Percentiles rank a stretch among this genome's conserved stretches.
Evolutionary conservation across 2,888 invertebrate species (phyloP).

Genomic region (Chamaedrilus cognettii): DNA sequence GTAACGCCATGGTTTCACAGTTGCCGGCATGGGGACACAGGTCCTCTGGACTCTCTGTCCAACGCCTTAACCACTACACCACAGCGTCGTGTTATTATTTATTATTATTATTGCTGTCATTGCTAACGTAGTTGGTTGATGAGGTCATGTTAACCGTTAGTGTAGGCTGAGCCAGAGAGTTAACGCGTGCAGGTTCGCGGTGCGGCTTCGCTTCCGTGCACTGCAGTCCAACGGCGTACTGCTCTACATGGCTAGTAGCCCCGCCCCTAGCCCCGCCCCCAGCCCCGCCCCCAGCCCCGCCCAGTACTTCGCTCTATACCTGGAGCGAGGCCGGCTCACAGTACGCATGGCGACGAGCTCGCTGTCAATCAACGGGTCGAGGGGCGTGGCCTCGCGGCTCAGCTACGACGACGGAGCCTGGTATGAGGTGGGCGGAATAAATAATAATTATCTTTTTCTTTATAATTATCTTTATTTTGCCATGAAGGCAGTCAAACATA

Average conservation of each 20-base stretch:
- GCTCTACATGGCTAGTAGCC: conserved; percentile 31
- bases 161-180: too few relatives aligned
- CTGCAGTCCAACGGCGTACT: conserved; percentile 38
- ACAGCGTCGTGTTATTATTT: too few relatives aligned
- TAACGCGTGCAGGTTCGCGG: conserved; percentile 38
- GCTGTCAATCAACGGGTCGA: conserved; percentile 8
- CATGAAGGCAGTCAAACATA: too few relatives aligned
- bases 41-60: too few relatives aligned
- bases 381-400: conserved; percentile 23
- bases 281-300: conserved; percentile 16
- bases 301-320: conserved; percentile 38
- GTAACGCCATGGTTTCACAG: too few relatives aligned
- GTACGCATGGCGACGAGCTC: conserved; percentile 25
- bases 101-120: too few relatives aligned
- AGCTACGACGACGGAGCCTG: conserved; percentile 40
- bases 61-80: too few relatives aligned
- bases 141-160: too few relatives aligned
- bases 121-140: too few relatives aligned
- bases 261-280: neutral
- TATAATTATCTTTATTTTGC: neutral
- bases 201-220: conserved; percentile 39
- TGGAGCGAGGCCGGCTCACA: conserved; percentile 33
- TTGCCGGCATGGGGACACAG: too few relatives aligned
- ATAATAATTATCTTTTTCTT: neutral
- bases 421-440: conserved; percentile 33